phyloP scores from a whole-genome alignment of 2,113 vertebrate genomes.

The Pseudopodoces humilis region DNA sequence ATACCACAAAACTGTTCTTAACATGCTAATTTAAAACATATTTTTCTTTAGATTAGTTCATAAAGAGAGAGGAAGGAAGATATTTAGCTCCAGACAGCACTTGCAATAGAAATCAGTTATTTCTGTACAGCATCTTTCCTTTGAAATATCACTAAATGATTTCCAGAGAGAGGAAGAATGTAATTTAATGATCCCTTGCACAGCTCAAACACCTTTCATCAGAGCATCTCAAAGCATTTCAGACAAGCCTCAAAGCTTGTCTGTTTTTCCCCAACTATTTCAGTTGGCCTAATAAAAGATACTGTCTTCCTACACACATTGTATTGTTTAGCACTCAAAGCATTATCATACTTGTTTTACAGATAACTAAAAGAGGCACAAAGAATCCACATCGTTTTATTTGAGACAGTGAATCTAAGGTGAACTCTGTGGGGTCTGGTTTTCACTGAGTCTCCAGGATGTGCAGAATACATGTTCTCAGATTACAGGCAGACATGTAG shows the following conservation, averaged over 20 bases:
- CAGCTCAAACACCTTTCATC: slow-evolving; percentile 61
- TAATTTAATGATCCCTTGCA: slow-evolving; percentile 66
- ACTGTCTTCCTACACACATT: slow-evolving; percentile 57
- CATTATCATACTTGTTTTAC: slow-evolving; percentile 58
- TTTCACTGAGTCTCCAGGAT: slow-evolving; percentile 23
- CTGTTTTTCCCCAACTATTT: slow-evolving; percentile 51
- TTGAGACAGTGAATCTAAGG: slow-evolving; percentile 16
- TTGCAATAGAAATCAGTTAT: slow-evolving; percentile 54
- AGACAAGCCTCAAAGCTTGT: slow-evolving; percentile 60
- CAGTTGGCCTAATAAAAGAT: slow-evolving; percentile 60
- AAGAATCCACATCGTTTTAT: not conserved
- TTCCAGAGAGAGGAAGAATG: slow-evolving; percentile 63
- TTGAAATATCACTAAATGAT: slow-evolving; percentile 63
- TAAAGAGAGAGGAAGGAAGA: slow-evolving; percentile 58
- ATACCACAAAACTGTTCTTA: slow-evolving; percentile 18
- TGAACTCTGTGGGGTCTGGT: slow-evolving; percentile 30
- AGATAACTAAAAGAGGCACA: slow-evolving; percentile 26
- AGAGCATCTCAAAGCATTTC: slow-evolving; percentile 57
- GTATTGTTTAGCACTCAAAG: slow-evolving; percentile 62
- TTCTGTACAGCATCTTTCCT: slow-evolving; percentile 47
- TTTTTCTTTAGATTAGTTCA: slow-evolving; percentile 48
- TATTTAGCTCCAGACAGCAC: slow-evolving; percentile 53
- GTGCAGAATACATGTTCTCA: not conserved
- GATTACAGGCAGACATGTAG: slow-evolving; percentile 20
- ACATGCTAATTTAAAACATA: slow-evolving; percentile 60